Conservation (phyloP, 2,113 vertebrate species). For the Oryctolagus cuniculus region DNA sequence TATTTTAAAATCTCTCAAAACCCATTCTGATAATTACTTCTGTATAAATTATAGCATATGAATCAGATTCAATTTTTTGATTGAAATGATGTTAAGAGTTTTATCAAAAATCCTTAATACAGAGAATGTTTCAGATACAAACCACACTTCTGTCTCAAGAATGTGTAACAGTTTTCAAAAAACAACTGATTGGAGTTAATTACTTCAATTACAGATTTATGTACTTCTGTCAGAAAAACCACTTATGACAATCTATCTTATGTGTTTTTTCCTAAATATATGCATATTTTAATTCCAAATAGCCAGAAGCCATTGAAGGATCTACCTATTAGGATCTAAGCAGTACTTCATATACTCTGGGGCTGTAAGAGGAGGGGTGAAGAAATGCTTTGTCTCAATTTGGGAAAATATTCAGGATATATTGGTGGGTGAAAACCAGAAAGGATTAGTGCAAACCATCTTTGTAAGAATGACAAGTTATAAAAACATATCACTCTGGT, state of each 20-base stretch:
- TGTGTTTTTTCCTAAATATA: not conserved
- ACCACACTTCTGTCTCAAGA: not conserved
- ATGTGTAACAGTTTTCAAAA: not conserved
- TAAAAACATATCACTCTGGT: not conserved
- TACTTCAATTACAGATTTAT: not conserved
- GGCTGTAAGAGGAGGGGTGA: not conserved
- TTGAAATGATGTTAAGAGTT: not conserved
- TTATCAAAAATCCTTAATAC: not conserved
- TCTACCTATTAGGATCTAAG: not conserved
- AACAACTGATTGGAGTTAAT: not conserved
- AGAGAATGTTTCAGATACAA: not conserved
- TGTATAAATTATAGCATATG: not conserved
- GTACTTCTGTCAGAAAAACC: not conserved
- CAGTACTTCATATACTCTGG: not conserved
- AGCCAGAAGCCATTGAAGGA: not conserved
- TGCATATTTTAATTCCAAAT: constrained; percentile 4
- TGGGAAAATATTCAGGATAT: not conserved
- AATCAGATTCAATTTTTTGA: not conserved
- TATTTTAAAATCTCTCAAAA: not conserved
- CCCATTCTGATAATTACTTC: not conserved
- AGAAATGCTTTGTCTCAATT: not conserved
- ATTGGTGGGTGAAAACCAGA: not conserved
- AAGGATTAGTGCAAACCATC: not conserved
- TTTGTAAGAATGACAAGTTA: not conserved
- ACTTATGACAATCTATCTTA: not conserved